Conservation (phyloP, 1,140 invertebrate species). For the Drosophila burlai region DNA sequence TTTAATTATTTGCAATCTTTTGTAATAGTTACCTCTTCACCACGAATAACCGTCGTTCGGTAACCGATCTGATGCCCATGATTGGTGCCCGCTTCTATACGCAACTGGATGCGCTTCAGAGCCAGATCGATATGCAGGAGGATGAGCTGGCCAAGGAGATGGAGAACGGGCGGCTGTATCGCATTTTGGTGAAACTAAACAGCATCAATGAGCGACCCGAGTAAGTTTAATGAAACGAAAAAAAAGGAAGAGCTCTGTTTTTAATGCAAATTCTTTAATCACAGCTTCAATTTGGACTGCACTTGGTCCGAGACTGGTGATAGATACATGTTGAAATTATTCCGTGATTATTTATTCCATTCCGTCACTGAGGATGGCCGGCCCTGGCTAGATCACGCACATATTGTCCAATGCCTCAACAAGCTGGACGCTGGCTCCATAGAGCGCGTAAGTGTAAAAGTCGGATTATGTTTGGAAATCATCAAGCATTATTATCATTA, state of each 20-base stretch:
- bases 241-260: background rate
- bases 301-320: conserved; percentile 99
- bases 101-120: conserved; percentile 95
- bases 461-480: no score
- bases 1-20: background rate
- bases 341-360: conserved; percentile 99
- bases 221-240: conserved; percentile 85
- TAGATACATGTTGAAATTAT: conserved; percentile 98
- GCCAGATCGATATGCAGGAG: conserved; percentile 94
- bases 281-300: conserved; percentile 94
- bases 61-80: conserved; percentile 99
- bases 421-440: conserved; percentile 95
- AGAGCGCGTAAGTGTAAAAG: conserved; percentile 89
- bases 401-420: conserved; percentile 97
- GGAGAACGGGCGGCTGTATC: conserved; percentile 96
- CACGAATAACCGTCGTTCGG: conserved; percentile 89
- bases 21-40: conserved; percentile 91
- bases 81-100: conserved; percentile 98
- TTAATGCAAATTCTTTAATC: background rate
- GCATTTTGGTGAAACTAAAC: conserved; percentile 95
- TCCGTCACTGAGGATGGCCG: conserved; percentile 95
- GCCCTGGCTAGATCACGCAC: conserved; percentile 98
- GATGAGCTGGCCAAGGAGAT: conserved; percentile 96
- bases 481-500: no score
- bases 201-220: conserved; percentile 97